Evolutionary conservation across 2,888 invertebrate species (phyloP).

Genomic region (Ophraella communa): DNA sequence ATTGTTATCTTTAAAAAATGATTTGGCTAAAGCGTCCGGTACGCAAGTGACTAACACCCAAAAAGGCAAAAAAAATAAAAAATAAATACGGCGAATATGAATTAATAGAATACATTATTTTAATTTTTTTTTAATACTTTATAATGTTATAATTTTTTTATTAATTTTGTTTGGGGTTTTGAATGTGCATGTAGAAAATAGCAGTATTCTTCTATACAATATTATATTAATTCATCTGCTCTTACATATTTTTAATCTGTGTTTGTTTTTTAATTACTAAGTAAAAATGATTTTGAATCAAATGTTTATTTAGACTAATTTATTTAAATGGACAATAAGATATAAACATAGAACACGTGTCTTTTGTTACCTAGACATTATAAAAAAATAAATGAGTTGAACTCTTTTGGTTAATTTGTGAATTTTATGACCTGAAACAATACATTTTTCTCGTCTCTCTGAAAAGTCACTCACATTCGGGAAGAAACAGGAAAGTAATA

Average conservation of each 20-base stretch:
- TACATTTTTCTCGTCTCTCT: too few species aligned
- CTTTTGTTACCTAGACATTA: background rate
- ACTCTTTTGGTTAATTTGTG: too few species aligned
- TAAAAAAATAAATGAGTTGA: background rate
- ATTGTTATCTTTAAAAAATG: conserved; percentile 77
- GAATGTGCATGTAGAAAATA: background rate
- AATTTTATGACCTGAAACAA: too few species aligned
- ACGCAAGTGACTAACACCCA: conserved; percentile 41
- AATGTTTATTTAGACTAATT: background rate
- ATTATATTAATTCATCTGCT: background rate
- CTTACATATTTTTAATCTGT: background rate
- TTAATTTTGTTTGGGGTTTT: background rate
- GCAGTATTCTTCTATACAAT: background rate
- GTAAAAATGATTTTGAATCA: background rate
- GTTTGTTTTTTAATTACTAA: background rate
- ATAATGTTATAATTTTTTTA: background rate
- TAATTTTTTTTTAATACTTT: background rate
- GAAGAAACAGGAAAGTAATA: too few species aligned
- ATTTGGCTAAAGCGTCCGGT: conserved; percentile 62
- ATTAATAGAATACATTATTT: background rate
- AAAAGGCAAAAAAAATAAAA: conserved; percentile 53
- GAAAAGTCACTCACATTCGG: too few species aligned
- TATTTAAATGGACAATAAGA: background rate
- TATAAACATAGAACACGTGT: background rate
- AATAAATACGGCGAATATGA: conserved; percentile 26